These are phyloP conservation scores for Calephelis nemesis DNA, from an alignment of 1,140 invertebrate species.

Conservation along the genomic window DNA sequence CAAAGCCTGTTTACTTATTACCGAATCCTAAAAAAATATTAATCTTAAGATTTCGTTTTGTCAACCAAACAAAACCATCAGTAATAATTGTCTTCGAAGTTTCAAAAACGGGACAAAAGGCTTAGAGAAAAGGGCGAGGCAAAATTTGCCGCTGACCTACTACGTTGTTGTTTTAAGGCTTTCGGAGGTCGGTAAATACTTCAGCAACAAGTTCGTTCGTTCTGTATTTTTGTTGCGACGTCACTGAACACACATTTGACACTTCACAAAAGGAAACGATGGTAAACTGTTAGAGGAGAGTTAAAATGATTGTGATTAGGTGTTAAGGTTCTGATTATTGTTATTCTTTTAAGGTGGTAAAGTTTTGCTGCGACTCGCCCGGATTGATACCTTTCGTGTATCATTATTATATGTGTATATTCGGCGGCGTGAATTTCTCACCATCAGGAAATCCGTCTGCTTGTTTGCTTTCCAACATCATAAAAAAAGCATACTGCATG, in stretches of 20 bases:
- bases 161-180: constrained; percentile 9
- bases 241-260: constrained; percentile 9
- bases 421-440: no score
- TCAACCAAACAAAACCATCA: background rate
- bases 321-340: no score
- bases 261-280: constrained; percentile 1
- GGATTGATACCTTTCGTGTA: no score
- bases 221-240: constrained; percentile 3
- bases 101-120: background rate
- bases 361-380: no score
- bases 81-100: background rate
- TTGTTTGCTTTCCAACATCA: no score
- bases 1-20: no score
- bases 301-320: background rate
- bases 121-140: background rate
- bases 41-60: no score
- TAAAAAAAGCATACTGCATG: no score
- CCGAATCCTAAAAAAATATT: no score
- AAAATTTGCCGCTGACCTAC: constrained; percentile 14
- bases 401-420: no score
- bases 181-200: constrained; percentile 11
- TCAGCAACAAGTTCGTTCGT: constrained; percentile 12
- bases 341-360: no score
- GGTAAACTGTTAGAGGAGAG: background rate
- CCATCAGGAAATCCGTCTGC: no score